Evolutionary conservation across 2,113 vertebrate species (phyloP).

Genomic region (Neofelis nebulosa): DNA sequence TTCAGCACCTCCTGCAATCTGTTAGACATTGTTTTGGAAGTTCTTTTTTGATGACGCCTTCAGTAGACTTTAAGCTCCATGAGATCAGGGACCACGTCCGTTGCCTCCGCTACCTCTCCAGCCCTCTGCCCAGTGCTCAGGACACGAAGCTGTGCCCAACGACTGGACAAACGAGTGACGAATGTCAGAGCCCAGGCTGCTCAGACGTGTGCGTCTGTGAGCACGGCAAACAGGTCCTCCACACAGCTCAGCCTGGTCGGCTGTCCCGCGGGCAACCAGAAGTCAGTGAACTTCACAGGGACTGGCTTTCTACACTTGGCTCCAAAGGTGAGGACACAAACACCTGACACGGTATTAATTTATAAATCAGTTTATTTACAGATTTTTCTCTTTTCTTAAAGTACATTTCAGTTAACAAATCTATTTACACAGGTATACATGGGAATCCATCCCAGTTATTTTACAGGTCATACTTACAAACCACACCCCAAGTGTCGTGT

Average conservation of each 20-base stretch:
- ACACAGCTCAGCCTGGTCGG: background rate
- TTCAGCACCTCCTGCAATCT: background rate
- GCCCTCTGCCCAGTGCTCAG: background rate
- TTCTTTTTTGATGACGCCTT: background rate
- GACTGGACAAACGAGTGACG: background rate
- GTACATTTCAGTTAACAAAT: conserved; percentile 94
- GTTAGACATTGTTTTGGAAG: background rate
- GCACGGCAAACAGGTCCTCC: background rate
- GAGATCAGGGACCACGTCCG: background rate
- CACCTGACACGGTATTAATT: conserved; percentile 79
- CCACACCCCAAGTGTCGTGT: conserved; percentile 83
- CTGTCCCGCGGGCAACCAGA: too few relatives aligned
- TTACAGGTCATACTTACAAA: conserved; percentile 90
- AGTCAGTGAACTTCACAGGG: background rate
- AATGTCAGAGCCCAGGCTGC: background rate
- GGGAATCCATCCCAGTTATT: conserved; percentile 89
- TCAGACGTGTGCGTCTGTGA: background rate
- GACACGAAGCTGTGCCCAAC: background rate
- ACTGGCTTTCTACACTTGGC: background rate
- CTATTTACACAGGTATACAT: conserved; percentile 94
- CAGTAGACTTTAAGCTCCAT: background rate
- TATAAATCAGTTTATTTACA: conserved; percentile 99
- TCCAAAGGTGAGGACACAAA: conserved; percentile 51
- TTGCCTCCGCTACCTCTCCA: background rate
- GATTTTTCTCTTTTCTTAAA: conserved; percentile 89